Evolutionary conservation across 2,113 vertebrate genomes (phyloP).

Genomic region (Plestiodon gilberti): DNA sequence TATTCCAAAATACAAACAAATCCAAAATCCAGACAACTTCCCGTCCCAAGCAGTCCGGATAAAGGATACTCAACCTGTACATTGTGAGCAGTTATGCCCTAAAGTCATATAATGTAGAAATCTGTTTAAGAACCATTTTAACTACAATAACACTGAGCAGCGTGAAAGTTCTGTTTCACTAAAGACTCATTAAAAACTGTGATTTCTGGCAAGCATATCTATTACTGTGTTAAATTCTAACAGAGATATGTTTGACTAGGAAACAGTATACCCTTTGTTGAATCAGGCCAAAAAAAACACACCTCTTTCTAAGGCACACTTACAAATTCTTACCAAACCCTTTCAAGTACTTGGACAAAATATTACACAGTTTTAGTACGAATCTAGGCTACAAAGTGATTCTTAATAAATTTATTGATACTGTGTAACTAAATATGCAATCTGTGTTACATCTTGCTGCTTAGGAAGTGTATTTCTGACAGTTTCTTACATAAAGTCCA

Average conservation of each 20-base stretch:
- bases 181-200: slow-evolving; percentile 74
- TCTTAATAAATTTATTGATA: slow-evolving; percentile 78
- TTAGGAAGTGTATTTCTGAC: slow-evolving; percentile 48
- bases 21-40: too few species aligned
- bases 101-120: neutral
- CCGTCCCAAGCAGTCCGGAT: too few species aligned
- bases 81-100: neutral
- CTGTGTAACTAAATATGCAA: slow-evolving; percentile 62
- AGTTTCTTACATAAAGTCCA: slow-evolving; percentile 53
- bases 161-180: slow-evolving; percentile 73
- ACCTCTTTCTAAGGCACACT: slow-evolving; percentile 65
- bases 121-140: slow-evolving; percentile 59
- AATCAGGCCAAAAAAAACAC: slow-evolving; percentile 41
- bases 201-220: slow-evolving; percentile 76
- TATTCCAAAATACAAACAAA: too few species aligned
- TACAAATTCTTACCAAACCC: slow-evolving; percentile 77
- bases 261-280: slow-evolving; percentile 80
- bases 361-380: slow-evolving; percentile 75
- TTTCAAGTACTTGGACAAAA: slow-evolving; percentile 79
- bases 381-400: slow-evolving; percentile 72
- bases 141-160: slow-evolving; percentile 59
- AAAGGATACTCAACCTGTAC: too few species aligned
- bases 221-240: slow-evolving; percentile 73
- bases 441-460: slow-evolving; percentile 51
- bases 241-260: slow-evolving; percentile 68